phyloP scores from a whole-genome alignment of 2,797 vertebrate genomes.

The Argya squamiceps region DNA sequence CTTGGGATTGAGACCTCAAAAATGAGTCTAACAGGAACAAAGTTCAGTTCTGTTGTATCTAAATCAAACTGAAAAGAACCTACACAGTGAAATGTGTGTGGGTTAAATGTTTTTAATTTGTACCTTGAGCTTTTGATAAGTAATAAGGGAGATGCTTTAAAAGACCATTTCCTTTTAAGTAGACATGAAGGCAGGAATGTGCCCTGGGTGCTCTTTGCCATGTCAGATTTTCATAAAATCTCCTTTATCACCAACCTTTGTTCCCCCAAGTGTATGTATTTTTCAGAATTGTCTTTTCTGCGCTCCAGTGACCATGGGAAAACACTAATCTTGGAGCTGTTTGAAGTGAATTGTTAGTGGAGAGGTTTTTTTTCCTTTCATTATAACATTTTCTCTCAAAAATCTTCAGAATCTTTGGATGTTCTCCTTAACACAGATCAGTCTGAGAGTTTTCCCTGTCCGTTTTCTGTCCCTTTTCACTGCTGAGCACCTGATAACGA shows the following conservation, averaged over 20 bases:
- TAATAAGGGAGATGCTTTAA: neutral
- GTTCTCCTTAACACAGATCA: neutral
- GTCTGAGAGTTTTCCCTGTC: neutral
- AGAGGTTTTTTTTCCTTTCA: neutral
- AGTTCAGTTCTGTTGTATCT: neutral
- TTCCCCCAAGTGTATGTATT: neutral
- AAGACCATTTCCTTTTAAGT: neutral
- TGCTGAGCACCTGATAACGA: neutral
- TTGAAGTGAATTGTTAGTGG: neutral
- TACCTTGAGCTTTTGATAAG: neutral
- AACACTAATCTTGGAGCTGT: neutral
- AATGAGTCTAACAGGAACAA: neutral
- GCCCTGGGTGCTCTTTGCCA: slow-evolving; percentile 59
- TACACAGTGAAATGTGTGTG: neutral
- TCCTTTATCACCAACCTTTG: slow-evolving; percentile 56
- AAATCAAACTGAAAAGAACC: neutral
- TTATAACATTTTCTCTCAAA: neutral
- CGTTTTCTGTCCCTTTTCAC: neutral
- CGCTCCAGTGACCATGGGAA: neutral
- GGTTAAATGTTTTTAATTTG: neutral
- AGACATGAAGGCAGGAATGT: slow-evolving; percentile 21
- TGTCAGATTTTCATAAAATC: slow-evolving; percentile 51
- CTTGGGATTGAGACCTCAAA: neutral
- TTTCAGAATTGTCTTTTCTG: slow-evolving; percentile 36
- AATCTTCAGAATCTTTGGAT: neutral